phyloP scores from a whole-genome alignment of 23 tunicate genomes.

The Styela clava region DNA sequence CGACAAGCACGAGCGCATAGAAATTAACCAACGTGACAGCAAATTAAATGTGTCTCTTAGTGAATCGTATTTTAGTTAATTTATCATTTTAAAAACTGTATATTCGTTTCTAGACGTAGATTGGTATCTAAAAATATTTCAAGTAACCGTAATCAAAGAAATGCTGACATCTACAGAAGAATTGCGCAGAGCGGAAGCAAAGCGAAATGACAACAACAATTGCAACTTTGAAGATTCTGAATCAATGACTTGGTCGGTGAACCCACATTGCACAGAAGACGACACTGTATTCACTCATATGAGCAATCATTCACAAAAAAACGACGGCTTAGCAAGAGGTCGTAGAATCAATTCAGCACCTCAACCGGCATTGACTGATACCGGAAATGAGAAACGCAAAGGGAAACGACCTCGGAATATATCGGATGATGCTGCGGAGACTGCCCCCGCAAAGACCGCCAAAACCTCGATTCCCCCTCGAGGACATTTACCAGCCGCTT shows the following conservation, averaged over 20 bases:
- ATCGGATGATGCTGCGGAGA: constrained; percentile 10
- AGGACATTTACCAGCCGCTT: constrained; percentile 9
- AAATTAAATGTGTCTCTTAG: no score
- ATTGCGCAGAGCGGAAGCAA: background rate
- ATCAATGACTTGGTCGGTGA: background rate
- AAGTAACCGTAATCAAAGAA: no score
- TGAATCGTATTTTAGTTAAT: no score
- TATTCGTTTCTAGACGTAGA: no score
- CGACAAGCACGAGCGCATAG: background rate
- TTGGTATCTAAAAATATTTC: no score
- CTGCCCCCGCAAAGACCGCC: background rate
- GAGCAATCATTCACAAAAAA: background rate
- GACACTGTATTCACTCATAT: background rate
- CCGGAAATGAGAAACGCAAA: background rate
- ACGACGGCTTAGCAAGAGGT: background rate
- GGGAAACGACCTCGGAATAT: background rate
- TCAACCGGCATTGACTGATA: background rate
- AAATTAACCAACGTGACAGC: no score
- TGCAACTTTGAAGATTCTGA: background rate
- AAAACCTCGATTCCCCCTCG: background rate
- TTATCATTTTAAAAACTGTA: no score
- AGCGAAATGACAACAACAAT: background rate
- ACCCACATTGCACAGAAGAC: background rate
- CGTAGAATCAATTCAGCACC: background rate
- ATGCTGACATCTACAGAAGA: background rate